Evolutionary conservation across 1,140 invertebrate species (phyloP).

Genomic region (Cylas formicarius): DNA sequence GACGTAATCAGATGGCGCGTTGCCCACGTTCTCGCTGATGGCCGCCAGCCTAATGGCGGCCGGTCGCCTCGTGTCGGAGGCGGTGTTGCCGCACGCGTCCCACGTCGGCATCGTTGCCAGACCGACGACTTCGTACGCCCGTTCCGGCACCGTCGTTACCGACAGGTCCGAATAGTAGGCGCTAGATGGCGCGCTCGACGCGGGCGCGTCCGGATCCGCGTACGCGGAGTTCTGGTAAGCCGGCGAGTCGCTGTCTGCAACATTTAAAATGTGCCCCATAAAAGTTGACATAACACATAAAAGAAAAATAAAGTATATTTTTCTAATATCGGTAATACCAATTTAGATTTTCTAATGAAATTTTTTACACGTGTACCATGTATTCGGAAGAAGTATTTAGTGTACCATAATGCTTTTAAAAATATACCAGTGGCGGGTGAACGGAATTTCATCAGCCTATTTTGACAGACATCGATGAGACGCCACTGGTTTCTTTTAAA

Average conservation of each 20-base stretch:
- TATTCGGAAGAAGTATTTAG: too few relatives aligned
- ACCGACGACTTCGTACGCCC: conserved; percentile 52
- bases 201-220: conserved; percentile 57
- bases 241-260: conserved; percentile 46
- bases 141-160: conserved; percentile 45
- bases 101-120: conserved; percentile 40
- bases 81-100: conserved; percentile 36
- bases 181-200: conserved; percentile 60
- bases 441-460: too few relatives aligned
- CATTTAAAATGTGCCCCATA: too few relatives aligned
- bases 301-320: too few relatives aligned
- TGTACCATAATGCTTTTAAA: too few relatives aligned
- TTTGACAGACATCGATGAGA: too few relatives aligned
- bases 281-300: too few relatives aligned
- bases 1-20: conserved; percentile 57
- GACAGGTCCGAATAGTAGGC: conserved; percentile 64
- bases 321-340: too few relatives aligned
- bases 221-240: conserved; percentile 65
- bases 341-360: too few relatives aligned
- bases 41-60: conserved; percentile 50
- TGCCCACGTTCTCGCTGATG: conserved; percentile 53
- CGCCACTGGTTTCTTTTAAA: too few relatives aligned
- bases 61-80: conserved; percentile 35
- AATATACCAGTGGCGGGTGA: too few relatives aligned
- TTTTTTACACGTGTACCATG: too few relatives aligned